Evolutionary conservation across 2,113 vertebrate genomes (phyloP).

Genomic region (Strix aluco): DNA sequence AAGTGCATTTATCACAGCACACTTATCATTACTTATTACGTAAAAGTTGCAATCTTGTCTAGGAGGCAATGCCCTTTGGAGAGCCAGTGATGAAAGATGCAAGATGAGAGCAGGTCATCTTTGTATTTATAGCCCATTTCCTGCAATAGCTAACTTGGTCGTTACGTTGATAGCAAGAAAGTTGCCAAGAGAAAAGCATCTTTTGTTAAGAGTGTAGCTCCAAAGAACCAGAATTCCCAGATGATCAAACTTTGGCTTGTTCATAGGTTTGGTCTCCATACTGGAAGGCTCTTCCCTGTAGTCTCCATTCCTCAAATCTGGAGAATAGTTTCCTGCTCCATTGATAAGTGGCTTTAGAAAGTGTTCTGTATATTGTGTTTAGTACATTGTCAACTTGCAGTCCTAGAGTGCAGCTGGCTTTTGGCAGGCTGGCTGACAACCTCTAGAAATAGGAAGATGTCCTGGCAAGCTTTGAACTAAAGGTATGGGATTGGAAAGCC

Average conservation of each 20-base stretch:
- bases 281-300: background rate
- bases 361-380: background rate
- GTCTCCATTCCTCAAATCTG: background rate
- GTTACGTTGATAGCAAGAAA: background rate
- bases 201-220: background rate
- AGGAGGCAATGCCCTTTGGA: background rate
- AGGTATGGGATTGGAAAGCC: conserved; percentile 44
- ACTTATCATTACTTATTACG: background rate
- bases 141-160: background rate
- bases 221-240: conserved; percentile 2
- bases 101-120: background rate
- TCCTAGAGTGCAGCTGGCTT: conserved; percentile 19
- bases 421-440: conserved; percentile 41
- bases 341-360: background rate
- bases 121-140: background rate
- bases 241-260: background rate
- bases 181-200: background rate
- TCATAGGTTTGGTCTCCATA: background rate
- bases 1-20: background rate
- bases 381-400: background rate
- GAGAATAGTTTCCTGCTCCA: background rate
- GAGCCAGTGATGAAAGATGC: background rate
- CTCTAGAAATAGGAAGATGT: conserved; percentile 54
- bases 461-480: conserved; percentile 61
- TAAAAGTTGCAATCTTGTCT: background rate